These are phyloP conservation scores for Litocranius walleri DNA, from an alignment of 2,113 vertebrate species.

Conservation along the genomic window DNA sequence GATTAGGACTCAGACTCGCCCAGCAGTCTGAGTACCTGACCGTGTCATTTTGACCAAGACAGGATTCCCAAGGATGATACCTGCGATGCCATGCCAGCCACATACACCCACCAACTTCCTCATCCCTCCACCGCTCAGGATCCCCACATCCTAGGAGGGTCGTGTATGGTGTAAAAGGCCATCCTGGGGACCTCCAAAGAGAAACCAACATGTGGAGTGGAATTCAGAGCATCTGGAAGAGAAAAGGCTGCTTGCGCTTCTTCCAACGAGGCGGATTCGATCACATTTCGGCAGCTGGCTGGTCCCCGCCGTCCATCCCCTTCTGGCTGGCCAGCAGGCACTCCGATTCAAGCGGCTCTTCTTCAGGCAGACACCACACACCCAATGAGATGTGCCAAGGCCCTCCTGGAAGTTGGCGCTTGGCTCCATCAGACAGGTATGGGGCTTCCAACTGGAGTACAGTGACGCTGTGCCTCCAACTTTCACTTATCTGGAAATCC, in stretches of 20 bases:
- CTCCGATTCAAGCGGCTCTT: not conserved
- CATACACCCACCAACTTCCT: not conserved
- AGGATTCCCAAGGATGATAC: not conserved
- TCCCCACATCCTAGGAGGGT: not conserved
- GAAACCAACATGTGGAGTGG: not conserved
- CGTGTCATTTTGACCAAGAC: not conserved
- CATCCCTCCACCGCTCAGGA: not conserved
- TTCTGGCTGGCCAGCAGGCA: not conserved
- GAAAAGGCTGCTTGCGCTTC: not conserved
- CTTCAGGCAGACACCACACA: not conserved
- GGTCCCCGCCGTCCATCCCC: not conserved
- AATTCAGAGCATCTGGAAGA: not conserved
- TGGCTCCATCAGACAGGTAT: not conserved
- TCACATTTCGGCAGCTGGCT: not conserved
- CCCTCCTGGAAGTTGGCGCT: not conserved
- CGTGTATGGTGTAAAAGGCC: not conserved
- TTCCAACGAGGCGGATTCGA: not conserved
- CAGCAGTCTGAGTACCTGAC: not conserved
- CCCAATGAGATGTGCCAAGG: not conserved
- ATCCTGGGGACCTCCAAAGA: not conserved
- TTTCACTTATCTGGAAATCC: conserved; percentile 20
- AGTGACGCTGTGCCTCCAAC: not conserved
- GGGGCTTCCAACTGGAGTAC: not conserved
- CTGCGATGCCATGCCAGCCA: not conserved
- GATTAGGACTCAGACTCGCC: not conserved